phyloP scores from a whole-genome alignment of 2,888 invertebrate genomes.

The Eretmocerus hayati region DNA sequence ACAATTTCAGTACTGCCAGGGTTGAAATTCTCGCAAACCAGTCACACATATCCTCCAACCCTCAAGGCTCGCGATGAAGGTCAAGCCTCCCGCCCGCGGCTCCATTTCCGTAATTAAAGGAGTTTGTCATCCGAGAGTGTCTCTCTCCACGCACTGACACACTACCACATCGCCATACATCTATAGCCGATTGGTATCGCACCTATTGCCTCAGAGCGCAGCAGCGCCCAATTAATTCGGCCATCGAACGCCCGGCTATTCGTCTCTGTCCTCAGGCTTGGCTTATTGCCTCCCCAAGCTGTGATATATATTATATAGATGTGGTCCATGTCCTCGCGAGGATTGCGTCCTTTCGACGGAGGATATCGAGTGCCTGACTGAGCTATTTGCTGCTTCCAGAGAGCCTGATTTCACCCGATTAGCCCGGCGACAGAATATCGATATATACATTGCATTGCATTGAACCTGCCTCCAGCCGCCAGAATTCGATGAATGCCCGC shows the following conservation, averaged over 20 bases:
- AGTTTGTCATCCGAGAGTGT: constrained; percentile 40
- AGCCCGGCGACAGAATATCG: no score
- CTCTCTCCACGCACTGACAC: no score
- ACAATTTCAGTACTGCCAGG: no score
- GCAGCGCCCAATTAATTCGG: constrained; percentile 44
- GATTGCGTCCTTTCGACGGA: background rate
- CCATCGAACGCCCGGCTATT: constrained; percentile 23
- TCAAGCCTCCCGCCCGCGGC: constrained; percentile 22
- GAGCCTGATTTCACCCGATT: no score
- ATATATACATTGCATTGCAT: no score
- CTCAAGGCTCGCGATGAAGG: no score
- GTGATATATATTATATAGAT: background rate
- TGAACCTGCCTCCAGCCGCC: no score
- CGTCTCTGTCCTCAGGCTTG: background rate
- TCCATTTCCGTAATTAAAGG: constrained; percentile 42
- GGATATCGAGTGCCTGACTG: no score
- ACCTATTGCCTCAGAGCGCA: background rate
- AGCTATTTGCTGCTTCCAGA: no score
- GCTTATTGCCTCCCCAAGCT: background rate
- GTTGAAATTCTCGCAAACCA: no score
- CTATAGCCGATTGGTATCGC: constrained; percentile 41
- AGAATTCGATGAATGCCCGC: no score
- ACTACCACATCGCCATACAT: constrained; percentile 2
- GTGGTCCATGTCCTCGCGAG: background rate
- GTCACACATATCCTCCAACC: no score